These are phyloP conservation scores for Mycogona germanica DNA, from an alignment of 2,888 invertebrate genomes.

Conservation along the genomic window DNA sequence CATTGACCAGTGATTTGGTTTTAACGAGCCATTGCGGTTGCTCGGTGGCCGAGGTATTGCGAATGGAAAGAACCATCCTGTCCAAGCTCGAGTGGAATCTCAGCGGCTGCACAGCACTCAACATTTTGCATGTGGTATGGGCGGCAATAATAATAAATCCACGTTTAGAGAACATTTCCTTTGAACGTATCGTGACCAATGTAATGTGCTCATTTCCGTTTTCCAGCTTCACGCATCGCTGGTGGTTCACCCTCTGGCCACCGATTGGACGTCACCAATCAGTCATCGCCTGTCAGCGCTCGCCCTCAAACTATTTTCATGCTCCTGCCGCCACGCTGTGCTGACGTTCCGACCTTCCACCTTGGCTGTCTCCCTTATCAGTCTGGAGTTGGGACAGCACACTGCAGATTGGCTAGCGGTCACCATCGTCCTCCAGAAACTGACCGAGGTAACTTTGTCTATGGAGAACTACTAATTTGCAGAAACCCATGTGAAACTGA, in stretches of 20 bases:
- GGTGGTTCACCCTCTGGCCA: background rate
- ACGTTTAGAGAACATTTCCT: constrained; percentile 11
- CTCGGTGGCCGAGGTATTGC: constrained; percentile 66
- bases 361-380: constrained; percentile 62
- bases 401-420: constrained; percentile 14
- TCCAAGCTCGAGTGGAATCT: constrained; percentile 48
- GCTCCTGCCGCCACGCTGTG: constrained; percentile 60
- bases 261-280: background rate
- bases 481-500: background rate
- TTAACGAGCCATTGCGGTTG: constrained; percentile 52
- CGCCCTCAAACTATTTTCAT: constrained; percentile 50
- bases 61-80: constrained; percentile 71
- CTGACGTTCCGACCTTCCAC: constrained; percentile 59
- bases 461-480: background rate
- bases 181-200: constrained; percentile 27
- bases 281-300: constrained; percentile 27
- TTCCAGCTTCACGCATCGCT: constrained; percentile 16
- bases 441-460: constrained; percentile 14
- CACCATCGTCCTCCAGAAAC: constrained; percentile 15
- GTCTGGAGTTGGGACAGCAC: constrained; percentile 44
- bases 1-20: constrained; percentile 33
- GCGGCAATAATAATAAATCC: constrained; percentile 18
- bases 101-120: constrained; percentile 27
- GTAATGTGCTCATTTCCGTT: background rate
- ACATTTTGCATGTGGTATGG: constrained; percentile 34